phyloP scores from a whole-genome alignment of 2,797 vertebrate genomes.

The Coranthus polyacanthus region DNA sequence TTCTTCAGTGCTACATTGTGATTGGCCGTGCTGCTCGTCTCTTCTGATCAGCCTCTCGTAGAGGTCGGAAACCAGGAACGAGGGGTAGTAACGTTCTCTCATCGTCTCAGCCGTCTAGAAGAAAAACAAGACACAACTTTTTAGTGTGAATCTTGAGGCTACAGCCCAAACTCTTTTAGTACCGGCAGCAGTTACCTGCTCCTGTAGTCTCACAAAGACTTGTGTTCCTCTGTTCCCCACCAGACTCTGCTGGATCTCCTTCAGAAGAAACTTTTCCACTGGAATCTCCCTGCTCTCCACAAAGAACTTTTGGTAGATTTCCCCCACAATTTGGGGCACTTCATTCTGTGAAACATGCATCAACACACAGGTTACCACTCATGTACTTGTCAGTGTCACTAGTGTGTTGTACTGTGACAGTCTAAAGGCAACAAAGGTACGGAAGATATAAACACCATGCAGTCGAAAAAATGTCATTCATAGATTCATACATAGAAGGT shows the following conservation, averaged over 20 bases:
- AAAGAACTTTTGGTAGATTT: constrained; percentile 99
- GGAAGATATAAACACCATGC: too few species aligned
- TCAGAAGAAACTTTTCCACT: constrained; percentile 95
- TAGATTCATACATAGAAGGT: too few species aligned
- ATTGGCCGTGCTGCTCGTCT: constrained; percentile 86
- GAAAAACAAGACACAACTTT: background rate
- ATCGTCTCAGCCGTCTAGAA: constrained; percentile 87
- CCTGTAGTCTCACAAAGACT: constrained; percentile 94
- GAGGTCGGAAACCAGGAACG: constrained; percentile 95
- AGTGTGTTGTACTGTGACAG: background rate
- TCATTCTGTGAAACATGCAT: constrained; percentile 76
- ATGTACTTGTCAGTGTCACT: background rate
- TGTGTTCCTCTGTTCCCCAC: constrained; percentile 97
- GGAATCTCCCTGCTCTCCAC: constrained; percentile 96
- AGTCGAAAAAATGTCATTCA: too few species aligned
- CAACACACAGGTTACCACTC: background rate
- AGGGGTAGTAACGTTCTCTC: constrained; percentile 96
- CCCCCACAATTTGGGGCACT: constrained; percentile 93
- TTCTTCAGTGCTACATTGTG: constrained; percentile 86
- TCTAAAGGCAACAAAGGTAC: too few species aligned
- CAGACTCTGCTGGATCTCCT: constrained; percentile 97
- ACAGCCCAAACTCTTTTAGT: background rate
- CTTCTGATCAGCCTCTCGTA: constrained; percentile 91
- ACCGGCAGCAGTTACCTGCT: constrained; percentile 80
- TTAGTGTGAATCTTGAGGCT: background rate